Percentiles rank a stretch among this genome's conserved stretches.
Evolutionary conservation across 1,140 invertebrate genomes (phyloP).

Genomic region (Oryctes rhinoceros): DNA sequence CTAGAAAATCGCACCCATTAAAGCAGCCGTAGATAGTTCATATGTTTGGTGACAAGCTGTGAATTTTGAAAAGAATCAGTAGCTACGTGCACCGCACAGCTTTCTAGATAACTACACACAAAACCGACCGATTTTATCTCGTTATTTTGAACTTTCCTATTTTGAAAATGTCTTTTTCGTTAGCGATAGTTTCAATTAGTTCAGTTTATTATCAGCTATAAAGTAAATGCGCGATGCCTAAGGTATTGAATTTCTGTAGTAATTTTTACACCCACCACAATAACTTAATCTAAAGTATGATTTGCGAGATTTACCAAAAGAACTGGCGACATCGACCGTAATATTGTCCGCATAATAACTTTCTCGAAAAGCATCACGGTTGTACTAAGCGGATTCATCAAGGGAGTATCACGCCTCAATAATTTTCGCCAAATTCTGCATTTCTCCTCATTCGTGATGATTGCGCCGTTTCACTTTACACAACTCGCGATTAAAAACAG

Average conservation of each 20-base stretch:
- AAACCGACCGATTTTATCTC: no score
- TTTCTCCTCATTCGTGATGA: not conserved
- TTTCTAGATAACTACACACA: no score
- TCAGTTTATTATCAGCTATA: no score
- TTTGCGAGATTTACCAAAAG: not conserved
- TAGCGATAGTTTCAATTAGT: no score
- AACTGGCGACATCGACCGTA: not conserved
- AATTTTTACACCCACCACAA: not conserved
- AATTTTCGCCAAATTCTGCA: not conserved
- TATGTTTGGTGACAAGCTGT: no score
- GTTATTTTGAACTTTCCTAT: no score
- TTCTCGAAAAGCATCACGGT: not conserved
- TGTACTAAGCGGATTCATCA: slow-evolving; percentile 15
- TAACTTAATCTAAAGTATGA: not conserved
- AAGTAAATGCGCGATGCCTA: no score
- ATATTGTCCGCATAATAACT: not conserved
- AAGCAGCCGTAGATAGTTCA: no score
- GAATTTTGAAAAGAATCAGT: no score
- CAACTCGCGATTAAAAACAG: not conserved
- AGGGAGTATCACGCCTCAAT: not conserved
- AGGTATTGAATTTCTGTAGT: not conserved
- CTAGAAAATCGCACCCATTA: no score
- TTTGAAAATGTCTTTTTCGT: no score
- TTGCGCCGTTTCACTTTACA: not conserved
- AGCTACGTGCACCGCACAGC: no score